Evolutionary conservation across 1,140 invertebrate species (phyloP), one percentile per base, ranked within the genome.

Genomic region (Augochlora pura): DNA sequence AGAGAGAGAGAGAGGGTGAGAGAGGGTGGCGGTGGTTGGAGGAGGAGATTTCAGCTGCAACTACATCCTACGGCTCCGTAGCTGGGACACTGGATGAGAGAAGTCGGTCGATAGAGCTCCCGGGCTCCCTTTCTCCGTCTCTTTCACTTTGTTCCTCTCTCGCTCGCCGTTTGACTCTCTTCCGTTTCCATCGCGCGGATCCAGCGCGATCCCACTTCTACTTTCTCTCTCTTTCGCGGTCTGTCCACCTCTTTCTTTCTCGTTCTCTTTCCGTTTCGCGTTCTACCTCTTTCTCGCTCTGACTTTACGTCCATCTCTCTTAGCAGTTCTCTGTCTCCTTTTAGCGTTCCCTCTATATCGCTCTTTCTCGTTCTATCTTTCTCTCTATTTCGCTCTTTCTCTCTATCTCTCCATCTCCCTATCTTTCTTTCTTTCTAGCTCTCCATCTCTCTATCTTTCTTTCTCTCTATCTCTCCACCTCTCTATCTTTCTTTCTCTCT

Each of bases 71-170:
- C 82, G 69, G 79, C 81, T 88, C 83, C 83, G 86, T 88, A 89
- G 87, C 87, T 90, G 89, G 90, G 90, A 87, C 86, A 84, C 86
- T 88, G 88, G 88, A 91, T 90, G 86, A 90, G 90, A 90, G 88
- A 89, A 90, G 87, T 91, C 89, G 90, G 90, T 91, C 90, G 90
- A 91, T 91, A 91, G 89, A 91, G 90, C 90, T 90, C 85, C 88
- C 88, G 84, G 86, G 77, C 83, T 80, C 83, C 72, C 86, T 71
- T 80, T 69, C 84, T 69, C 59, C 75, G 77, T 80, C 83, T 77
- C 76, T 65, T 76, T 80, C 73, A 46, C 74, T 85, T 84, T 71
- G 83, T 81, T 74, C 65, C 86, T 81, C 49, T 60, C 54, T 69
- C 72, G 74, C 77, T 16, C 27, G 12, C 39, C 27, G 21, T 59